phyloP scores from a whole-genome alignment of 2,113 vertebrate genomes.

The Misgurnus anguillicaudatus region DNA sequence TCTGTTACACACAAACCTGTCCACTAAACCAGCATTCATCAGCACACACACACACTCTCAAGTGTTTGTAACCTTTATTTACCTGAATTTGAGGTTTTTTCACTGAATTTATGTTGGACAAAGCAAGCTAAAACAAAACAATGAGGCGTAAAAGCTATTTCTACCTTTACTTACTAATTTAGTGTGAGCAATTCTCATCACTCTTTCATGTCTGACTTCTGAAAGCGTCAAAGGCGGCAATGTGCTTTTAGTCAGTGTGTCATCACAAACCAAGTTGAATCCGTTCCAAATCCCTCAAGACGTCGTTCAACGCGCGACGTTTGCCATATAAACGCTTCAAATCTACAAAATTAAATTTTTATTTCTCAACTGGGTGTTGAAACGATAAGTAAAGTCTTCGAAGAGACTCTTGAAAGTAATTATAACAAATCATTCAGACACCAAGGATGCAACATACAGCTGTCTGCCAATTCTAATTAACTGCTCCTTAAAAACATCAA shows the following conservation, averaged over 20 bases:
- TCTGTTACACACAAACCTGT: slow-evolving; percentile 15
- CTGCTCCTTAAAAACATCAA: slow-evolving; percentile 5
- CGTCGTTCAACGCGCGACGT: not conserved
- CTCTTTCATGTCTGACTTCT: slow-evolving; percentile 35
- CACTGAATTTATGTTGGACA: not conserved
- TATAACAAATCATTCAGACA: slow-evolving; percentile 13
- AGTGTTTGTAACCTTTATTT: not conserved
- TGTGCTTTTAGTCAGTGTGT: slow-evolving; percentile 6
- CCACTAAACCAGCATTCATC: not conserved
- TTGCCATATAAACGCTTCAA: not conserved
- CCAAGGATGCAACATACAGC: not conserved
- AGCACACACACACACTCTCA: not conserved
- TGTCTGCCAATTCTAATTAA: slow-evolving; percentile 16
- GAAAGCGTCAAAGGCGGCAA: slow-evolving; percentile 11
- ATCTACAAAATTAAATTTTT: slow-evolving; percentile 14
- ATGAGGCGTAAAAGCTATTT: slow-evolving; percentile 26
- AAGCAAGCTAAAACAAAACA: slow-evolving; percentile 17
- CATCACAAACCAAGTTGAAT: not conserved
- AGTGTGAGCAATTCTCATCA: slow-evolving; percentile 46
- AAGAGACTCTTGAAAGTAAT: slow-evolving; percentile 17
- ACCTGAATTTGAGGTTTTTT: not conserved
- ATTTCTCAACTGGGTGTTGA: not conserved
- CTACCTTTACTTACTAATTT: slow-evolving; percentile 47
- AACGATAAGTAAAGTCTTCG: not conserved
- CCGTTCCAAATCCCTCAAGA: slow-evolving; percentile 9